Conservation (phyloP, 2,797 vertebrate species). For the Ciconia nigra region DNA sequence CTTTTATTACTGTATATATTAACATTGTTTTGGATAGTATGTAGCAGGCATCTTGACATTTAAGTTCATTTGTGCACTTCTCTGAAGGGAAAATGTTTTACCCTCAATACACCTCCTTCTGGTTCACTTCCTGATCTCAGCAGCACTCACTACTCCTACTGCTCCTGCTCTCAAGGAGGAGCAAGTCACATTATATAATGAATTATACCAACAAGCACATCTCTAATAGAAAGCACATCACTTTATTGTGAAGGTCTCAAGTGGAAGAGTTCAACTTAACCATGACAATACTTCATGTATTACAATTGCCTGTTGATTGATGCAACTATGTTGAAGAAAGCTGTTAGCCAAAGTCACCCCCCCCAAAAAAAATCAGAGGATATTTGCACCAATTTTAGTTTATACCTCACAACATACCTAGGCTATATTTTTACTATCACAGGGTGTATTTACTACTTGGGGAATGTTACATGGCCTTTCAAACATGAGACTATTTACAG, state of each 20-base stretch:
- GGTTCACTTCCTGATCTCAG: not conserved
- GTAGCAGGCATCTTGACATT: conserved; percentile 66
- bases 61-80: conserved; percentile 68
- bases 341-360: conserved; percentile 29
- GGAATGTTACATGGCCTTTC: conserved; percentile 68
- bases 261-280: conserved; percentile 79
- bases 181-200: conserved; percentile 52
- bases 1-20: conserved; percentile 71
- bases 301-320: conserved; percentile 76
- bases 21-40: conserved; percentile 64
- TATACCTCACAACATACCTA: conserved; percentile 69
- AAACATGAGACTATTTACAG: conserved; percentile 67
- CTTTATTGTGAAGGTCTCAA: conserved; percentile 81
- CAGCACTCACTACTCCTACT: not conserved
- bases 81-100: conserved; percentile 14
- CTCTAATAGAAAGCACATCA: conserved; percentile 83
- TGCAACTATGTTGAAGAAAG: conserved; percentile 61
- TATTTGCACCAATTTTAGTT: conserved; percentile 66
- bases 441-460: conserved; percentile 68
- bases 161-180: conserved; percentile 10
- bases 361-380: conserved; percentile 1
- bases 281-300: conserved; percentile 78
- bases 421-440: conserved; percentile 72
- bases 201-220: conserved; percentile 79
- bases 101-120: not conserved